phyloP scores from a whole-genome alignment of 2,113 vertebrate species.

The Chaetorhynchus papuensis region DNA sequence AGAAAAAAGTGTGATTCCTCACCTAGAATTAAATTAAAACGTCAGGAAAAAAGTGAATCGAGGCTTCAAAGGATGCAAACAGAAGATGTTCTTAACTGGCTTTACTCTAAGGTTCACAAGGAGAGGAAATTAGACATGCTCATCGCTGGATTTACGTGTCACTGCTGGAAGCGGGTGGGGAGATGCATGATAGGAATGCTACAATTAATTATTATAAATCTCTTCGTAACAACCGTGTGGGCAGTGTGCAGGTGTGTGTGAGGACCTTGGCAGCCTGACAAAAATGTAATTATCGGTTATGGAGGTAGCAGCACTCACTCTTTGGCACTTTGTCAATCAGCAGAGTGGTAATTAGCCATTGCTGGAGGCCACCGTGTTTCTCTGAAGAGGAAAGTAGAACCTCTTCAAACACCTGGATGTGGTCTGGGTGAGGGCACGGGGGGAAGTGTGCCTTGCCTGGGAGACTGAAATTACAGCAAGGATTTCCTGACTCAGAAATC shows the following conservation, averaged over 20 bases:
- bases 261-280: slow-evolving; percentile 34
- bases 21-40: neutral
- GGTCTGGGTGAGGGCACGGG: neutral
- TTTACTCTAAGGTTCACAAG: neutral
- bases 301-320: neutral
- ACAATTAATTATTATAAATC: slow-evolving; percentile 40
- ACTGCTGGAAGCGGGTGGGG: neutral
- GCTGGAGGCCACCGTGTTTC: neutral
- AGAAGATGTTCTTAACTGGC: neutral
- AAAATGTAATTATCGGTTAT: neutral
- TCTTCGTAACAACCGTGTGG: neutral
- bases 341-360: slow-evolving; percentile 25
- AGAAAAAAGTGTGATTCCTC: neutral
- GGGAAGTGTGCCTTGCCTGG: neutral
- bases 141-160: neutral
- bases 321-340: neutral
- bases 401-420: slow-evolving; percentile 33
- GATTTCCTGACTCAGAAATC: slow-evolving; percentile 7
- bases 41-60: neutral
- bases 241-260: slow-evolving; percentile 15
- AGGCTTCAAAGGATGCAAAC: neutral
- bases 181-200: slow-evolving; percentile 22
- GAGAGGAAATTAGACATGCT: neutral
- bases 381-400: neutral
- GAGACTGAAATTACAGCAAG: neutral